Percentiles rank a stretch among this genome's conserved stretches.
Conservation (phyloP, 2,113 vertebrate genomes). For the Amblyornis subalaris region DNA sequence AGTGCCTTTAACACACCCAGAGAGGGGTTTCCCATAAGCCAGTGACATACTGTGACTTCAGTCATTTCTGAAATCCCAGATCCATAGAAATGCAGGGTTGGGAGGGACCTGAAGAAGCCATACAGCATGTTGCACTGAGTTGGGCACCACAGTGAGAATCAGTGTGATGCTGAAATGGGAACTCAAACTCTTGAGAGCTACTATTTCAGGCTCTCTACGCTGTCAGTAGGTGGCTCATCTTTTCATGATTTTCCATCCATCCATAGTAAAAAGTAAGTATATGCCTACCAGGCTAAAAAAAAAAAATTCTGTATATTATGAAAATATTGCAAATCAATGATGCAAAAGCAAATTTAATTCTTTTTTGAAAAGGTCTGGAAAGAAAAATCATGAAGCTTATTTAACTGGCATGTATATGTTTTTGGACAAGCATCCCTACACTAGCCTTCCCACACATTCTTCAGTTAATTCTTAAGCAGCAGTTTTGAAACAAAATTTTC, state of each 20-base stretch:
- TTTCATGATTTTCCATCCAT: constrained; percentile 20
- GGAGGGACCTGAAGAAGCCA: background rate
- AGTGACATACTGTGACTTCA: background rate
- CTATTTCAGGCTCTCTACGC: background rate
- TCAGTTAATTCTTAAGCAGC: background rate
- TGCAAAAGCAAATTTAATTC: background rate
- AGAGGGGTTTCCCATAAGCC: background rate
- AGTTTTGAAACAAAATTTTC: background rate
- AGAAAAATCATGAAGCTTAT: background rate
- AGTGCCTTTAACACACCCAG: background rate
- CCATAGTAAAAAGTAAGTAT: background rate
- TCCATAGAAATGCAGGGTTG: background rate
- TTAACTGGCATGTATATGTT: fast-evolving
- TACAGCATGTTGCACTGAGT: background rate
- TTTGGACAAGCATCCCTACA: background rate
- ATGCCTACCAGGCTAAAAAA: background rate
- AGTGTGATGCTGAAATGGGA: background rate
- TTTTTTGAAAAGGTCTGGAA: background rate
- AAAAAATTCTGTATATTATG: background rate
- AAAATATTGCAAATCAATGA: background rate
- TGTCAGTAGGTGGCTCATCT: constrained; percentile 60
- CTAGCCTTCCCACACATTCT: background rate
- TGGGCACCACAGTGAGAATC: background rate
- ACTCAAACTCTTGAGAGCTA: background rate
- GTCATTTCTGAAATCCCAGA: background rate